Base-by-base conservation (phyloP, 2,888 invertebrate species). In the Synanthedon myopaeformis region DNA sequence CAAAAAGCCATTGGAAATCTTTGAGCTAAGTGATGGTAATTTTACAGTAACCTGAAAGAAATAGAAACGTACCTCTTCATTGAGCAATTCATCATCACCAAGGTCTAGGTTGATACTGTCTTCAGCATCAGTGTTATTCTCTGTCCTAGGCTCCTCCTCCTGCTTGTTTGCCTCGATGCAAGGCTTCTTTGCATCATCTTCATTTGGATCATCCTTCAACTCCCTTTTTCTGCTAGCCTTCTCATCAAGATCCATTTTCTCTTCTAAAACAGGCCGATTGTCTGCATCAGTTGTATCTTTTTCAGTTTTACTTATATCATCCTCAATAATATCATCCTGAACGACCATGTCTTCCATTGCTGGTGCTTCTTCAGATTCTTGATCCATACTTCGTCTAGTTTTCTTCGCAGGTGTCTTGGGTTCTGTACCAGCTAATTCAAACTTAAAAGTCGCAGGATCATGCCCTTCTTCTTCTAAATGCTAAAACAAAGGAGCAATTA, bases 61-160 rank as follows among this genome's bases (percentile, higher is more conserved):
- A 86, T 85, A 85, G 65, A 79, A 85, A 80, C 78, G 70, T 89
- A 93, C 94, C 91, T 94, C 93, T 78, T 93, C 93, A 75, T 92
- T 93, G 56, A 94, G 89, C 57, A 94, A 87, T 82, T 94, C 94
- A 76, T 94, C 94, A 79, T 94, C 94, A 48, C 93, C 94, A 74
- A 94, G 91, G 56, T 93, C 93, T 63, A 94, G 84, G 74, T 94
- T 93, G 56, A 94, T 92, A 42, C 94, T 93, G 79, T 94, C 94
- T 67, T 94, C 94, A 61, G 92, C 92, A 70, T 93, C 93, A 60
- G 89, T 89, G 56, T 90, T 90, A 63, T 90, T 90, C 59, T 89
- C 88, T 50, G 75, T 67, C 63, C 85, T 84, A 51, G 69, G 74
- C 53, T 87, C 85, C 23, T 83, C 83, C 14, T 82, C 82, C 57